A percentile compares a stretch with the other conserved stretches of the same genome.
Conservation (phyloP, 2,888 invertebrate genomes). For the Conistra vaccinii region DNA sequence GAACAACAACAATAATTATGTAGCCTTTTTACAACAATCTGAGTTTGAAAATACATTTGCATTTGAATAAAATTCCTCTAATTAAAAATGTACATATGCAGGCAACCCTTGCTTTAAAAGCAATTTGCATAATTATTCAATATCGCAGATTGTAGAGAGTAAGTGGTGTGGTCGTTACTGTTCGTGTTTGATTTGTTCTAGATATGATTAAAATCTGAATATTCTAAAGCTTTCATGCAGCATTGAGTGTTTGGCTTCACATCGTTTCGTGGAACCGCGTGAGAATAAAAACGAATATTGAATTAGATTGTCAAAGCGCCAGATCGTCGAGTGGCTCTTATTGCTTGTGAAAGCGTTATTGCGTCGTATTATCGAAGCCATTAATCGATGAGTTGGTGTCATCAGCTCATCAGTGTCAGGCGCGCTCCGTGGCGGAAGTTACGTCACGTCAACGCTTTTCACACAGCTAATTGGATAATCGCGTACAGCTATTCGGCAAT, state of each 20-base stretch:
- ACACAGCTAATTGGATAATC: constrained; percentile 74
- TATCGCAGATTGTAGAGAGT: constrained; percentile 52
- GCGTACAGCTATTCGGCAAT: constrained; percentile 66
- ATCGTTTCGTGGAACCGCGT: constrained; percentile 7
- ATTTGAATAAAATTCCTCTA: constrained; percentile 31
- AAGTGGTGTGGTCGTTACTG: constrained; percentile 43
- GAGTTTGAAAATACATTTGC: constrained; percentile 10
- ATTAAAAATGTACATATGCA: constrained; percentile 38
- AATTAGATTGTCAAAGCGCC: constrained; percentile 39
- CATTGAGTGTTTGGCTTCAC: constrained; percentile 5
- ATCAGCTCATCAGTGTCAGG: constrained; percentile 56
- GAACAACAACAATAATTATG: not conserved
- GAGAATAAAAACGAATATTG: constrained; percentile 47
- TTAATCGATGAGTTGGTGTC: constrained; percentile 72
- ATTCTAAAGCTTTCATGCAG: constrained; percentile 11
- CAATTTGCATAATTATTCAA: constrained; percentile 55
- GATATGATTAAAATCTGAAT: constrained; percentile 36
- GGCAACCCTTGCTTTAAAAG: constrained; percentile 30
- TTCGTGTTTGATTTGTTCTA: constrained; percentile 49
- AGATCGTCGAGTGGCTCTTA: constrained; percentile 48
- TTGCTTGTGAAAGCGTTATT: constrained; percentile 67
- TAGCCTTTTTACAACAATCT: constrained; percentile 9
- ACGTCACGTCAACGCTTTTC: constrained; percentile 64
- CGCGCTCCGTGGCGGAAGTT: constrained; percentile 58
- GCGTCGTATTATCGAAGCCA: constrained; percentile 71